Base-by-base conservation (phyloP, 37 sponge, comb jelly and placozoan genomes). In the Geodia barretti region DNA sequence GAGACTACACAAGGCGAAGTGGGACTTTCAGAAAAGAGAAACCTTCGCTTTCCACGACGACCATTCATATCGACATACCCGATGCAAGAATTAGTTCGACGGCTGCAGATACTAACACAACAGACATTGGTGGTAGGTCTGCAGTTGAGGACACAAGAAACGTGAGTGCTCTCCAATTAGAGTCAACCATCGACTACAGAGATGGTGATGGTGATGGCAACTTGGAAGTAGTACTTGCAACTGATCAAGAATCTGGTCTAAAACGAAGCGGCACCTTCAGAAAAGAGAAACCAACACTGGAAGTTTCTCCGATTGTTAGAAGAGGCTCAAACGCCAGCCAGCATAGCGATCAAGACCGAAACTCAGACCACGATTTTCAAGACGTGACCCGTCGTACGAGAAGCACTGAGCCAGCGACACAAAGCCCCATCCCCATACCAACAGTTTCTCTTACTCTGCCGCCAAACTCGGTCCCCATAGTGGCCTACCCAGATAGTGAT, bases 231-330 rank as follows among this genome's bases (percentile, higher is more conserved):
- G 54, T 17, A 47, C 54, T 47, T 17, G 54, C 54, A 14, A 47
- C 54, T 47, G 11, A 47, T 17, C 7, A 17, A 35, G 75, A 26
- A 28, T 32, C 64, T 11, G 64, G 63, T 20, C 35, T 72, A 7
- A 78, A 64, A 37, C 36, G 73, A 78, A 72, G 73, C 64, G 79
- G 73, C 25, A 85, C 79, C 0, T 85, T 78, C 73, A 85, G 58
- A 4, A 78, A 85, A 41, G 78, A 77, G 30, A 62, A 39, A 65
- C 75, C 83, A 43, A 32, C 67, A 26, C 2, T 72, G 17, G 28
- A 72, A 47, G 68, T 66, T 0, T 47, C 54, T 14, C 54, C 54
- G 14, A 47, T 47, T 47, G 54, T 47, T 17, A 7, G 54, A 47
- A 47, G 7, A 14, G 54, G 14, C 14, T 47, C 54, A 17, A 47